phyloP scores from a whole-genome alignment of 2,113 vertebrate genomes.

The Panurus biarmicus region DNA sequence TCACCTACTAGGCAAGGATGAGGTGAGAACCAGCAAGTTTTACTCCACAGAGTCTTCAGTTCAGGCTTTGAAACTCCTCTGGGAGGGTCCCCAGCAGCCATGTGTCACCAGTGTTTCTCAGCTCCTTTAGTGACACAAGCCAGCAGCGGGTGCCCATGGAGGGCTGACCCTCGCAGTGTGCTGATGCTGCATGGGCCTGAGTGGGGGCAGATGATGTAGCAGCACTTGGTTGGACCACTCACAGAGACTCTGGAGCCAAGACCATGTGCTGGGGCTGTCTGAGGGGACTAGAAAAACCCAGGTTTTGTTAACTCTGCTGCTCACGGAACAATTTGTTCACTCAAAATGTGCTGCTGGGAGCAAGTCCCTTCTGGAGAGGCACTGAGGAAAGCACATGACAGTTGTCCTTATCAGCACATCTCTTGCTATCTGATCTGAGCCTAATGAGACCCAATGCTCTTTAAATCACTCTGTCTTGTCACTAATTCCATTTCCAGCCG shows the following conservation, averaged over 20 bases:
- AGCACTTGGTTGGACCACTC: too few relatives aligned
- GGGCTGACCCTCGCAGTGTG: too few relatives aligned
- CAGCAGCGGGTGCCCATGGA: too few relatives aligned
- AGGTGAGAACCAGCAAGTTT: too few relatives aligned
- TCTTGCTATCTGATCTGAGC: background rate
- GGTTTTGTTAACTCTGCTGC: background rate
- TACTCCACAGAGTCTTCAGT: too few relatives aligned
- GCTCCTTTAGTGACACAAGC: too few relatives aligned
- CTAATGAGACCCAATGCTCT: background rate
- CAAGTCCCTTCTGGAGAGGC: background rate
- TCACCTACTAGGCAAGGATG: too few relatives aligned
- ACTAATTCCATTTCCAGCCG: background rate
- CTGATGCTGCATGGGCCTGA: too few relatives aligned
- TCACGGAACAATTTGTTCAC: background rate
- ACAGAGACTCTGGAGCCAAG: background rate
- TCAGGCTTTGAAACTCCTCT: too few relatives aligned
- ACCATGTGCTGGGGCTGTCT: background rate
- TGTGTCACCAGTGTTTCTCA: too few relatives aligned
- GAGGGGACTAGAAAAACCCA: background rate
- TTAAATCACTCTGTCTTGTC: background rate
- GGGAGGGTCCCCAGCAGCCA: too few relatives aligned
- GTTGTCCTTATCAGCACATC: background rate
- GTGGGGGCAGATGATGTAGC: too few relatives aligned
- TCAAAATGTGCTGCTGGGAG: background rate
- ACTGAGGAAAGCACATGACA: rapidly evolving